These are phyloP conservation scores for Pandemis corylana DNA, from an alignment of 2,888 invertebrate genomes.

Conservation along the genomic window DNA sequence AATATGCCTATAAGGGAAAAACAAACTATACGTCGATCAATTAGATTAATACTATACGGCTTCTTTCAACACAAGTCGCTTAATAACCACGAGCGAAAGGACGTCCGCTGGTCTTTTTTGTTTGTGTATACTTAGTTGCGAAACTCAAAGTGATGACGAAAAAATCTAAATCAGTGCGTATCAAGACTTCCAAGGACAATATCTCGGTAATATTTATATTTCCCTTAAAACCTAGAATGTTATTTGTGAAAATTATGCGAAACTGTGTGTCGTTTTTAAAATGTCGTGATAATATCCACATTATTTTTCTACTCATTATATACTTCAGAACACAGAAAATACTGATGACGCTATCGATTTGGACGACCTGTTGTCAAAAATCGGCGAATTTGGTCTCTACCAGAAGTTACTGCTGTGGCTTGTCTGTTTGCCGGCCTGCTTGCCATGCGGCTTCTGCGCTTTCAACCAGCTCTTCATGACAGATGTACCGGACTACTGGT, in stretches of 20 bases:
- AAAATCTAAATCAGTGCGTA: constrained; percentile 53
- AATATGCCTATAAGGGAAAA: constrained; percentile 39
- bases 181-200: constrained; percentile 41
- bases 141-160: constrained; percentile 58
- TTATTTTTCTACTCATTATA: constrained; percentile 9
- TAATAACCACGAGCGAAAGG: constrained; percentile 60
- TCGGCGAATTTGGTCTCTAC: constrained; percentile 95
- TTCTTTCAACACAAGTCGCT: constrained; percentile 66
- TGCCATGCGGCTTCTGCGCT: constrained; percentile 96
- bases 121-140: constrained; percentile 11
- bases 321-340: constrained; percentile 69
- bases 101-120: constrained; percentile 45
- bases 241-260: background rate
- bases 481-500: constrained; percentile 94
- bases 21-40: constrained; percentile 66
- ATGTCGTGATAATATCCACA: background rate
- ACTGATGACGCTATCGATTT: constrained; percentile 87
- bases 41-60: constrained; percentile 78
- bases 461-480: constrained; percentile 98
- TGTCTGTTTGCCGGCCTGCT: constrained; percentile 94
- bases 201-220: constrained; percentile 24
- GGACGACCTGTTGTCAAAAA: constrained; percentile 92
- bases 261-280: background rate
- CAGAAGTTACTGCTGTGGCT: constrained; percentile 94
- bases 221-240: background rate